phyloP scores from a whole-genome alignment of 2,888 invertebrate genomes.

The Sceliomorpha sp. region DNA sequence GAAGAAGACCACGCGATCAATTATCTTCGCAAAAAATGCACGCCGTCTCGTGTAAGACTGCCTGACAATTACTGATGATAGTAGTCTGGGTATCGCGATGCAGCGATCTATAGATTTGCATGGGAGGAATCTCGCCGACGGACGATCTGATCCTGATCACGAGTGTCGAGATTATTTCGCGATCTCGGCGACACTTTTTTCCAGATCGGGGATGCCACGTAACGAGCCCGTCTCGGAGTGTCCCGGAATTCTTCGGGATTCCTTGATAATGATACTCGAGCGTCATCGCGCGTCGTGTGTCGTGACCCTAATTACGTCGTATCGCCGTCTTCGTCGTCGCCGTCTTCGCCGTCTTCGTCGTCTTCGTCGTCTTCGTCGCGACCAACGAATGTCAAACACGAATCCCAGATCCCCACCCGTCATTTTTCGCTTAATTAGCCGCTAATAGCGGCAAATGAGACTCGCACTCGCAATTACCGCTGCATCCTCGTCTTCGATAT shows the following conservation, averaged over 20 bases:
- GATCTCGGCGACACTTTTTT: conserved; percentile 27
- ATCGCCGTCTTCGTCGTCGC: conserved; percentile 12
- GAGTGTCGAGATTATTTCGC: conserved; percentile 35
- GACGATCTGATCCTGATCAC: conserved; percentile 43
- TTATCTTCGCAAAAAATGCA: conserved; percentile 28
- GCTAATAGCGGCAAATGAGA: conserved; percentile 48
- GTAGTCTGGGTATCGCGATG: conserved; percentile 37
- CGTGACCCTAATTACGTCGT: conserved; percentile 50
- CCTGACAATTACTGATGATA: conserved; percentile 53
- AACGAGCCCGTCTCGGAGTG: conserved; percentile 37
- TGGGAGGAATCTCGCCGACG: conserved; percentile 47
- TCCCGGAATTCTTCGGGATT: conserved; percentile 38
- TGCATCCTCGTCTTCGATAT: conserved; percentile 38
- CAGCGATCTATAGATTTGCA: conserved; percentile 51
- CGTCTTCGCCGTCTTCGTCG: conserved; percentile 32
- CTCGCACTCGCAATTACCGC: conserved; percentile 36
- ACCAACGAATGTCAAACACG: background rate
- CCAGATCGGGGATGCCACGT: no score
- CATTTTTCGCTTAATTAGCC: conserved; percentile 49
- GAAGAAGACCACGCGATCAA: conserved; percentile 10
- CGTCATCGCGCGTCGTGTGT: conserved; percentile 39
- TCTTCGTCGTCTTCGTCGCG: no score
- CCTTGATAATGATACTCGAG: conserved; percentile 46
- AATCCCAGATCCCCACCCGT: conserved; percentile 2
- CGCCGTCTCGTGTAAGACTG: conserved; percentile 25